Conservation (phyloP, 1,140 invertebrate species). For the Pseudomyrmex dendroicus region DNA sequence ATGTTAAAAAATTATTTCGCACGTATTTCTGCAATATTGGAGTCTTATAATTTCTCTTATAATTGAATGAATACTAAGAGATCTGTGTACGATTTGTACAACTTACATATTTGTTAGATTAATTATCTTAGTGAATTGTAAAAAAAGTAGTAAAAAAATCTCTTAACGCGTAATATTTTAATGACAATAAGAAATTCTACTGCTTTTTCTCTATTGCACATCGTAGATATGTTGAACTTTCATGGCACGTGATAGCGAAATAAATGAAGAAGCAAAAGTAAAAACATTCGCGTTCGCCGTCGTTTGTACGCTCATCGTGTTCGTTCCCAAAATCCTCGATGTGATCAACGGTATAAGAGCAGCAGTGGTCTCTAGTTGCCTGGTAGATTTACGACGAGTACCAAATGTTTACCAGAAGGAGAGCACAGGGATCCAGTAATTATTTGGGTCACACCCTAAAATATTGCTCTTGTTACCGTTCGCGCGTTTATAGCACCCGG, state of each 20-base stretch:
- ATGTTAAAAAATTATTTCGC: no score
- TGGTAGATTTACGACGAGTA: constrained; percentile 54
- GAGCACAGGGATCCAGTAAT: constrained; percentile 67
- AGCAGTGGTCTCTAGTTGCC: constrained; percentile 40
- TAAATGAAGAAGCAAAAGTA: constrained; percentile 44
- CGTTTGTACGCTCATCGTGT: constrained; percentile 19
- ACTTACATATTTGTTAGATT: constrained; percentile 12
- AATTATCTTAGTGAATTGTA: constrained; percentile 31
- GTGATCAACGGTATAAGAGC: constrained; percentile 30
- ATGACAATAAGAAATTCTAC: constrained; percentile 2
- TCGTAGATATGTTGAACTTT: not conserved
- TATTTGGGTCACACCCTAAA: constrained; percentile 75
- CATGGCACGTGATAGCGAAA: not conserved
- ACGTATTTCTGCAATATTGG: no score
- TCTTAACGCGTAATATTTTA: not conserved
- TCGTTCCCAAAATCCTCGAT: constrained; percentile 25
- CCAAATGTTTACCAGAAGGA: constrained; percentile 63
- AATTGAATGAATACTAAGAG: no score
- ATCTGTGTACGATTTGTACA: no score
- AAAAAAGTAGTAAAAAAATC: constrained; percentile 10
- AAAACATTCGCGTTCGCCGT: constrained; percentile 9
- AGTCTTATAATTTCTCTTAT: no score
- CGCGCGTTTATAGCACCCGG: constrained; percentile 69
- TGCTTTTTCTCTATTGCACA: not conserved
- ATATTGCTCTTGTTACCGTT: constrained; percentile 72